Evolutionary conservation across 2,797 vertebrate genomes (phyloP).

Genomic region (Arnoldichthys spilopterus): DNA sequence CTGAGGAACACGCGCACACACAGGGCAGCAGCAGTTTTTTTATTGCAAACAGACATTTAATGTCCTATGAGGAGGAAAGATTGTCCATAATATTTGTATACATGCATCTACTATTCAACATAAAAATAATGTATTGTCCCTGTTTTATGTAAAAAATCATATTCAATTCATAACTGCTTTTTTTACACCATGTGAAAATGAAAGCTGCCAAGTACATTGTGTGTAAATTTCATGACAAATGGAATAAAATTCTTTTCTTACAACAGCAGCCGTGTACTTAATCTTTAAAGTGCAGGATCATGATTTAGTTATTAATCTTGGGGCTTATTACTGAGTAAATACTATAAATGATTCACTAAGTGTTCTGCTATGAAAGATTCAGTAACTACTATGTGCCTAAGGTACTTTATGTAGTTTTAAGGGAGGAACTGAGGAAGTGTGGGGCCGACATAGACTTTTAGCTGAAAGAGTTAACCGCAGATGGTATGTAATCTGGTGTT

Average conservation of each 20-base stretch:
- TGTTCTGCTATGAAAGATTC: not conserved
- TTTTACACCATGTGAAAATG: not conserved
- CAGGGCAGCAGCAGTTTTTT: not conserved
- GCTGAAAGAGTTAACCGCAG: not conserved
- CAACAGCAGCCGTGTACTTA: not conserved
- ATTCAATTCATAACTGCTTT: not conserved
- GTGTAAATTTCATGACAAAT: not conserved
- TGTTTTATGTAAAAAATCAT: too few relatives aligned
- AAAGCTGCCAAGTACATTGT: not conserved
- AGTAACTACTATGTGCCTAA: not conserved
- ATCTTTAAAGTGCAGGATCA: not conserved
- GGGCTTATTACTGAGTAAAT: not conserved
- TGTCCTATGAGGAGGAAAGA: not conserved
- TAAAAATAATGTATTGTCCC: not conserved
- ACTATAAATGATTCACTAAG: not conserved
- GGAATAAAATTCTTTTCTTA: not conserved
- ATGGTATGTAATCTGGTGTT: constrained; percentile 40
- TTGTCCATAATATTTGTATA: not conserved
- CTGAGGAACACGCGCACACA: constrained; percentile 63
- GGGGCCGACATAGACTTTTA: not conserved
- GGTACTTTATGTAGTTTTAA: too few relatives aligned
- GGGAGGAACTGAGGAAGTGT: not conserved
- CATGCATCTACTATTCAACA: not conserved
- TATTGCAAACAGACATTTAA: not conserved
- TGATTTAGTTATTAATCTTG: not conserved